These are phyloP conservation scores for Drosophila kanekoi DNA, from an alignment of 2,888 invertebrate species.

Conservation along the genomic window DNA sequence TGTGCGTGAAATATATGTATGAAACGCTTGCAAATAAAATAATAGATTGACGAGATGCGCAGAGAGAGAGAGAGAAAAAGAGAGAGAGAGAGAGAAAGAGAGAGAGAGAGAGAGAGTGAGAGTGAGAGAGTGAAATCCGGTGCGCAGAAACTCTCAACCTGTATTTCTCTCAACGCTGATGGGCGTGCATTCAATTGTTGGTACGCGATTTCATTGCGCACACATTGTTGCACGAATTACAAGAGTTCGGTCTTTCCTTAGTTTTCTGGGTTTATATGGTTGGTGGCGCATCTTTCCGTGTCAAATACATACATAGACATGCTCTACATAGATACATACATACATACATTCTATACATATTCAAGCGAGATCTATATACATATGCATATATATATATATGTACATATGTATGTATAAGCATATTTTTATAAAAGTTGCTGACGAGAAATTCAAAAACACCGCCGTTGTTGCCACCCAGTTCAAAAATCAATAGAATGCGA, in stretches of 20 bases:
- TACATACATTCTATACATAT: constrained; percentile 7
- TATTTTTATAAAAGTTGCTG: constrained; percentile 16
- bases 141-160: constrained; percentile 6
- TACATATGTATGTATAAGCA: constrained; percentile 10
- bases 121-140: neutral
- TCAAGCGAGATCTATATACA: neutral
- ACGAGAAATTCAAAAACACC: constrained; percentile 41
- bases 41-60: neutral
- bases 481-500: constrained; percentile 58
- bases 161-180: constrained; percentile 24
- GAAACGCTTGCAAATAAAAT: neutral
- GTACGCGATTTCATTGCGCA: constrained; percentile 33
- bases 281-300: constrained; percentile 26
- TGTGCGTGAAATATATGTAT: neutral
- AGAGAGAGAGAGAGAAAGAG: too few relatives aligned
- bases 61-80: neutral
- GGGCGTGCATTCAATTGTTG: constrained; percentile 71
- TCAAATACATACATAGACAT: neutral
- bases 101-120: neutral
- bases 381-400: constrained; percentile 7
- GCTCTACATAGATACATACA: neutral
- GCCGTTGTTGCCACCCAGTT: constrained; percentile 31
- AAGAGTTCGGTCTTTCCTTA: constrained; percentile 43
- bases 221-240: constrained; percentile 56
- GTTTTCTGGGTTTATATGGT: constrained; percentile 21